Evolutionary conservation across 2,113 vertebrate species (phyloP), one percentile per base, ranked within the genome.

Genomic region (Nestor notabilis): DNA sequence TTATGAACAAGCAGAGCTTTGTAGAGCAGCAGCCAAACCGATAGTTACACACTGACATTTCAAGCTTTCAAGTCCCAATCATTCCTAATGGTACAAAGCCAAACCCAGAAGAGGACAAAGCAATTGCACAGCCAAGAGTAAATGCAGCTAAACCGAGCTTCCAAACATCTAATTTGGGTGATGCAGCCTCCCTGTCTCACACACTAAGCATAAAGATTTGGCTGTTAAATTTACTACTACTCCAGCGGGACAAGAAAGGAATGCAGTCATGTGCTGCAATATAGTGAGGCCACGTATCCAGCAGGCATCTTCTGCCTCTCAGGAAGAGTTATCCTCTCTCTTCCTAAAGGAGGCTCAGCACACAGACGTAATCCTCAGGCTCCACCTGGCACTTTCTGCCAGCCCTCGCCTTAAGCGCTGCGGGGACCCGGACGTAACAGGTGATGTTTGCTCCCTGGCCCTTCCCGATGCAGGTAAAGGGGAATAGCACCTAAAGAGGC

Each of bases 71-170:
- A 84, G 56, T 60, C 93, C 87, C 47, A 56, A 82, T 76, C 77
- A 71, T 41, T 70, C 87, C 85, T 87, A 95, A 94, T 83, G 80
- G 79, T 80, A 82, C 61, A 46, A 83, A 90, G 71, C 81, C 84
- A 97, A 97, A 93, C 47, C 85, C 80, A 96, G 70, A 86, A 96
- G n/a, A 64, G 76, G 90, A 96, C 84, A 97, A 64, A 95, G 77
- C 86, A 93, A 87, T 79, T 71, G 70, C 11, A 10, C 5, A 83
- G 87, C 43, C 76, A 64, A 86, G 90, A 89, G 80, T 68, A 72
- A 76, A 89, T 1, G 55, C 58, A 72, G 86, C 65, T 91, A 66
- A 92, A 83, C 47, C 5, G 65, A 69, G 93, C 89, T 94, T 96
- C 90, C 91, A 82, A 87, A 68, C 1, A 19, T 9, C 77, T 94